A percentile compares a stretch with the other conserved stretches of the same genome.
Conservation (phyloP, 2,113 vertebrate genomes). For the Delphinus delphis region DNA sequence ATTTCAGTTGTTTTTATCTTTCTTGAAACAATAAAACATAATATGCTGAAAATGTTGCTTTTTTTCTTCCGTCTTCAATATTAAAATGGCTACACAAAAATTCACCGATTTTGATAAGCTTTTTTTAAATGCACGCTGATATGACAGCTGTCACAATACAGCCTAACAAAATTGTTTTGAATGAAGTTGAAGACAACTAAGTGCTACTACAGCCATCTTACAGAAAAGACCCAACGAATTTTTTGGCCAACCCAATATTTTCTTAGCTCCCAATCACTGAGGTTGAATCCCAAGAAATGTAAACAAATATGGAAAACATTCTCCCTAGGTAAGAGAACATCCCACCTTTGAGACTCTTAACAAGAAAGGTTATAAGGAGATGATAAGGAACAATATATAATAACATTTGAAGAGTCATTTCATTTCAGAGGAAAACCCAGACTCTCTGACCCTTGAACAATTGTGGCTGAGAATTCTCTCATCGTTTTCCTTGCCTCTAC, state of each 20-base stretch:
- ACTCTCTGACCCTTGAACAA: background rate
- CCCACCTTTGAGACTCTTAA: background rate
- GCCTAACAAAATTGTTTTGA: too few species aligned
- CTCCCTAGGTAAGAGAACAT: background rate
- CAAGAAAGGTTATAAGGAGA: background rate
- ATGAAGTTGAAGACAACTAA: too few species aligned
- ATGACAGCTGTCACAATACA: too few species aligned
- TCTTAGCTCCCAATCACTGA: background rate
- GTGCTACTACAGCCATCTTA: too few species aligned
- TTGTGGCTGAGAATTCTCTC: background rate
- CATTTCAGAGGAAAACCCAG: background rate
- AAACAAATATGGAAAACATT: background rate
- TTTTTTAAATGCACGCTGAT: too few species aligned
- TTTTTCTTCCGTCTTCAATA: too few species aligned
- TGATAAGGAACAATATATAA: background rate
- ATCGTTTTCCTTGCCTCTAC: background rate
- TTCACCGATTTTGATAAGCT: too few species aligned
- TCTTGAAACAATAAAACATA: too few species aligned
- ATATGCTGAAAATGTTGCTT: too few species aligned
- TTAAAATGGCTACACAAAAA: too few species aligned
- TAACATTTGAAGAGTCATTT: background rate
- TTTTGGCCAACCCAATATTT: background rate
- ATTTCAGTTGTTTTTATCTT: too few species aligned
- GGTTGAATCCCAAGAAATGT: background rate
- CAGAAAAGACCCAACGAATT: too few species aligned